phyloP scores from a whole-genome alignment of 2,113 vertebrate species.

The Erythrocercus mccallii region DNA sequence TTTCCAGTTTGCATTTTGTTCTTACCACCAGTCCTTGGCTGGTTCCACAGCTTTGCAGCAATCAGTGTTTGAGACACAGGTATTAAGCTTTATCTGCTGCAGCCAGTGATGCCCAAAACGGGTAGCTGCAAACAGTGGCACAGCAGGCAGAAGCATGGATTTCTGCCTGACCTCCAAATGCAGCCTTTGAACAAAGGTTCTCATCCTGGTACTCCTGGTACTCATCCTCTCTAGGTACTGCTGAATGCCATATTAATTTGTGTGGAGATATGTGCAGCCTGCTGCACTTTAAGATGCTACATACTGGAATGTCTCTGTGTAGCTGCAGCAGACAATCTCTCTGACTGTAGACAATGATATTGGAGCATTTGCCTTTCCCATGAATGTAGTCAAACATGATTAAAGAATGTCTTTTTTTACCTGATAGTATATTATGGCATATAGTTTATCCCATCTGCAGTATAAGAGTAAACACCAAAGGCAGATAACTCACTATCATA shows the following conservation, averaged over 20 bases:
- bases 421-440: not conserved
- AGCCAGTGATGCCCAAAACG: not conserved
- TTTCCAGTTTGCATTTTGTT: not conserved
- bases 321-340: not conserved
- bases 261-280: not conserved
- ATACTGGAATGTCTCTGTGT: not conserved
- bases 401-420: slow-evolving; percentile 10
- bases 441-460: not conserved
- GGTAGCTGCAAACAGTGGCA: not conserved
- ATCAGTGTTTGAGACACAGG: accelerated
- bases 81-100: not conserved
- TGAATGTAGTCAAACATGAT: not conserved
- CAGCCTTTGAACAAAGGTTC: not conserved
- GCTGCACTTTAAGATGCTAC: not conserved
- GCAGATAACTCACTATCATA: slow-evolving; percentile 7
- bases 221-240: not conserved
- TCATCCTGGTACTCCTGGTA: no score
- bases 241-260: not conserved
- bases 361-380: not conserved
- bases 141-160: not conserved
- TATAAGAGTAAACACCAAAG: not conserved
- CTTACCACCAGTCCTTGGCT: not conserved
- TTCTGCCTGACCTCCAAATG: not conserved
- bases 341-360: not conserved
- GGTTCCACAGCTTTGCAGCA: accelerated